Conservation (phyloP, 2,113 vertebrate genomes). For the Puffinus mauretanicus region DNA sequence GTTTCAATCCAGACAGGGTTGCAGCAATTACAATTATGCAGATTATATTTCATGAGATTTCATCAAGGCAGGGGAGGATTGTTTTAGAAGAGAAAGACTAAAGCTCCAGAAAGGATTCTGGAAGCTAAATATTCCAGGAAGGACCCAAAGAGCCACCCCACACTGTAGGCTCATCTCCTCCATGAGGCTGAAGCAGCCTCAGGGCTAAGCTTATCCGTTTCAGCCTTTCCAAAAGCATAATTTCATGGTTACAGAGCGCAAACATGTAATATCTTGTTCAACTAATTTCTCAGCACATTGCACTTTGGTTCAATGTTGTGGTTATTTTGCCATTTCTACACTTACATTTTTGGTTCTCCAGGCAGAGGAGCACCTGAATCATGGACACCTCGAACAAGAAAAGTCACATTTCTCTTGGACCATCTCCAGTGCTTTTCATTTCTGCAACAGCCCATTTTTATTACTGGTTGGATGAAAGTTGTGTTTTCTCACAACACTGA, state of each 20-base stretch:
- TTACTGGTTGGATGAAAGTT: background rate
- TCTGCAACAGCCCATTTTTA: background rate
- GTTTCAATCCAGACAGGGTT: background rate
- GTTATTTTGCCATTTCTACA: background rate
- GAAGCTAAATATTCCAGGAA: background rate
- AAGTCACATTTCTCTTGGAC: background rate
- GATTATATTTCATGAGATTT: background rate
- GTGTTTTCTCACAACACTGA: background rate
- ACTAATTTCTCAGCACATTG: background rate
- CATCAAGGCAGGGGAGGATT: background rate
- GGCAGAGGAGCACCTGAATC: background rate
- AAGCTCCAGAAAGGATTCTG: background rate
- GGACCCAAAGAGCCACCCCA: background rate
- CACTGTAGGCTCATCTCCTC: background rate
- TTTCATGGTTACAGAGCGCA: background rate
- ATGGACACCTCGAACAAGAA: fast-evolving
- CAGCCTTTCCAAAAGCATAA: background rate
- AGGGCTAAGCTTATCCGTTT: background rate
- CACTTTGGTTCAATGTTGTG: fast-evolving
- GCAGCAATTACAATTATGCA: background rate
- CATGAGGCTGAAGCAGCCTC: background rate
- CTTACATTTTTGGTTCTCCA: background rate
- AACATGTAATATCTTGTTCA: background rate
- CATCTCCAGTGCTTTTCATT: background rate
- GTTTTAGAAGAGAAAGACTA: background rate